Conservation (phyloP, 1,140 invertebrate genomes). For the Drosophila sp. region DNA sequence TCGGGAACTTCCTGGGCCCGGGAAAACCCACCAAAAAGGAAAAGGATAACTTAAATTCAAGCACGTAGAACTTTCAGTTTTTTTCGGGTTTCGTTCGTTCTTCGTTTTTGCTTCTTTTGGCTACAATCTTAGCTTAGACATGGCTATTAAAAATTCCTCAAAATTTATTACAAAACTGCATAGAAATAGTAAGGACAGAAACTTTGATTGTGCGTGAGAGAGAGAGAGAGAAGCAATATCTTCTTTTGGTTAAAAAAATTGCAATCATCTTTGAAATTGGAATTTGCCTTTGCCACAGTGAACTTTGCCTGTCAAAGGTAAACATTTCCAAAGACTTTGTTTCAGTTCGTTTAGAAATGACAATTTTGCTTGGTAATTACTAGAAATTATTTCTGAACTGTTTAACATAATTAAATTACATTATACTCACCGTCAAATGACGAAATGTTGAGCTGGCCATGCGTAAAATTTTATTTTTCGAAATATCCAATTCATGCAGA, state of each 20-base stretch:
- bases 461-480: constrained; percentile 90
- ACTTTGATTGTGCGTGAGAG: too few species aligned
- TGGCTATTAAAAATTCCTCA: constrained; percentile 74
- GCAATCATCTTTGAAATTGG: constrained; percentile 52
- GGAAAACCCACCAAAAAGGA: neutral
- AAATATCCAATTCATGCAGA: constrained; percentile 91
- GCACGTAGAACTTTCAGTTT: constrained; percentile 64
- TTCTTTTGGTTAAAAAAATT: constrained; percentile 34
- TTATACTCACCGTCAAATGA: constrained; percentile 85
- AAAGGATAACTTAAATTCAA: constrained; percentile 67
- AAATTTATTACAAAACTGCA: constrained; percentile 64
- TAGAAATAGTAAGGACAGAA: constrained; percentile 3
- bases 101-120: constrained; percentile 34
- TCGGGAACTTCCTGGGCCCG: neutral
- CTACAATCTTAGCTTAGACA: constrained; percentile 38
- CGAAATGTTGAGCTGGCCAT: constrained; percentile 90
- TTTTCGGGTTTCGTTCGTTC: neutral
- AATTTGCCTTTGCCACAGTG: constrained; percentile 23
- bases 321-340: neutral
- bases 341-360: neutral
- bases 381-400: neutral
- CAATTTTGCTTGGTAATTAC: neutral
- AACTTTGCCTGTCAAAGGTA: constrained; percentile 8
- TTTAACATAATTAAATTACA: constrained; percentile 10
- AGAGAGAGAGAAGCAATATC: constrained; percentile 22